Evolutionary conservation across 2,113 vertebrate genomes (phyloP), one percentile per base, ranked within the genome.

Genomic region (Coryphaenoides rupestris): DNA sequence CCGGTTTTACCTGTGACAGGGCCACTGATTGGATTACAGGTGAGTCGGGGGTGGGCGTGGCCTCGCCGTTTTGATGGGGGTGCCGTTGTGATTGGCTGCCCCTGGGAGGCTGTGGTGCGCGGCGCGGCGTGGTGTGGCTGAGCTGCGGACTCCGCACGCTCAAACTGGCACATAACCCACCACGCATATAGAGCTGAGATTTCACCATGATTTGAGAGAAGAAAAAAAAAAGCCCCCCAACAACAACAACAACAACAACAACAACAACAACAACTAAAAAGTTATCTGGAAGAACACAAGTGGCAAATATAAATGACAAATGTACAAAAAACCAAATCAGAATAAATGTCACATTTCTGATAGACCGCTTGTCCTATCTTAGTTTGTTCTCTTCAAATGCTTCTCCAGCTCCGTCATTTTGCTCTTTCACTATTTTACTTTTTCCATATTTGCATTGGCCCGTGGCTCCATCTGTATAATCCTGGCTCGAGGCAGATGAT

Each of bases 1-100:
- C 87, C 87, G 91, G 92, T 92, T 92, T 92, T 90, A 91, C 90
- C 89, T 90, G 90, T 88, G 91, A 87, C 80, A 68, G 82, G 78
- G 66, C 76, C 77, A 65, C 78, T 87, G 91, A 92, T 93, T 92
- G 91, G 92, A 89, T 90, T 91, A 90, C 88, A 85, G 87, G 85
- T 86, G 77, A 13, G n/a, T n/a, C n/a, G 58, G 19, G 12, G 19
- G 19, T 19, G 69, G 84, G 87, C 81, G 86, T 83, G 74, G 87
- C 58, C 53, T 57, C 1, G 5, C 69, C 73, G 76, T 77, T n/a
- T n/a, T 82, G 78, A 61, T 58, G 58, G 63, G n/a, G 63, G 58
- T 2, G 5, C 1, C 63, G 40, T 33, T 55, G 58, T 79, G 85
- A 89, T 91, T 88, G 86, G 89, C 58, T 63, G 26, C 58, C 57